Evolutionary conservation across 2,888 invertebrate genomes (phyloP).

Genomic region (Hirudinaria manillensis): DNA sequence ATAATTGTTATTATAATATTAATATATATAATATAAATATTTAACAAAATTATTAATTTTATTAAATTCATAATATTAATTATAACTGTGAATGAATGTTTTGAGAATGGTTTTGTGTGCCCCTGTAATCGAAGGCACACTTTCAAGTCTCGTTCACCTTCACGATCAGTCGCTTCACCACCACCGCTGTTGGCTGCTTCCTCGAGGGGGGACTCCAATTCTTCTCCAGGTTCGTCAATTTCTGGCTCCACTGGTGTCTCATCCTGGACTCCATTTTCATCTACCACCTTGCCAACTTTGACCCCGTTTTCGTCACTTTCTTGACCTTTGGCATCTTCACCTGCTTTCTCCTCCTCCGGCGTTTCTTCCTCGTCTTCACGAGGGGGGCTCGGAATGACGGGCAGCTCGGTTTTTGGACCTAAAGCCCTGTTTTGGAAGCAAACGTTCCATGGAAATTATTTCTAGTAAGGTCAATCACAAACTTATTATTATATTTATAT

Average conservation of each 20-base stretch:
- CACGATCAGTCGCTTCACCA: constrained; percentile 1
- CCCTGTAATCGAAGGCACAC: neutral
- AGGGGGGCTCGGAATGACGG: neutral
- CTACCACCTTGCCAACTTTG: neutral
- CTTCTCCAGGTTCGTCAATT: neutral
- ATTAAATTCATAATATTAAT: neutral
- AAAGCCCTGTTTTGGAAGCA: constrained; percentile 7
- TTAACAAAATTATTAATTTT: neutral
- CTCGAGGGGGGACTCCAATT: neutral
- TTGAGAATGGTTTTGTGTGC: too few relatives aligned
- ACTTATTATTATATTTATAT: too few relatives aligned
- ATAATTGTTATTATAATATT: too few relatives aligned
- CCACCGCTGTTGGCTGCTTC: neutral
- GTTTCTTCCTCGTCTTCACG: neutral
- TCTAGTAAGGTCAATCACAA: too few relatives aligned
- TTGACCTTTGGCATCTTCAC: neutral
- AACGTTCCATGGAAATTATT: neutral
- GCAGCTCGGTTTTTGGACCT: constrained; percentile 22
- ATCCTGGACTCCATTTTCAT: neutral
- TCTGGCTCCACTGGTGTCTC: too few relatives aligned
- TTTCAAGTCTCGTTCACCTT: constrained; percentile 8
- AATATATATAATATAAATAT: too few relatives aligned
- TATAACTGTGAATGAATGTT: neutral
- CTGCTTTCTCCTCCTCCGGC: neutral
- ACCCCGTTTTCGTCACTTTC: neutral